phyloP scores from a whole-genome alignment of 2,797 vertebrate species.

The Catamblyrhynchus diadema region DNA sequence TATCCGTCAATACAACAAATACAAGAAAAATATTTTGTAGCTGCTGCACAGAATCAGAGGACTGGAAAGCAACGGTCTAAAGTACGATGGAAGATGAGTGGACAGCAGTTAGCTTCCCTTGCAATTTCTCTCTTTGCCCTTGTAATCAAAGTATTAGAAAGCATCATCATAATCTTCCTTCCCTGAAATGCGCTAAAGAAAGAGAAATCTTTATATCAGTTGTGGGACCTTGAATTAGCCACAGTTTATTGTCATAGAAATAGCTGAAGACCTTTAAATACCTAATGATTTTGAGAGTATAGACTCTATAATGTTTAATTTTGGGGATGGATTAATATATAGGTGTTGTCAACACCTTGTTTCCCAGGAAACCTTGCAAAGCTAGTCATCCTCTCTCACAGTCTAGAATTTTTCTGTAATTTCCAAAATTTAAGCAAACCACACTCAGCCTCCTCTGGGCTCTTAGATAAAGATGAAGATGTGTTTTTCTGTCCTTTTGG shows the following conservation, averaged over 20 bases:
- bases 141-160: neutral
- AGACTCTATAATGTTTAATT: neutral
- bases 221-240: neutral
- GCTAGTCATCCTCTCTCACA: neutral
- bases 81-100: neutral
- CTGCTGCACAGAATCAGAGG: neutral
- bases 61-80: neutral
- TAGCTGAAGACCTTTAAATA: neutral
- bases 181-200: neutral
- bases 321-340: neutral
- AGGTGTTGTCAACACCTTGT: neutral
- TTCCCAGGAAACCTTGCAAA: neutral
- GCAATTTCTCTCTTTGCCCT: neutral
- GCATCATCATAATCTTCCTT: neutral
- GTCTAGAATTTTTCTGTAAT: neutral
- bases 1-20: neutral
- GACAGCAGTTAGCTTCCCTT: neutral
- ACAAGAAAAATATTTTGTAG: neutral
- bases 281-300: neutral
- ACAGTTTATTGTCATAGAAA: neutral
- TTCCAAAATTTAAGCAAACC: neutral
- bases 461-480: accelerated
- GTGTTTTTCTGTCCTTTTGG: neutral
- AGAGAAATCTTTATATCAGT: neutral
- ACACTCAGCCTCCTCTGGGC: accelerated